These are phyloP conservation scores for Myathropa florea DNA, from an alignment of 2,888 invertebrate species.

Conservation along the genomic window DNA sequence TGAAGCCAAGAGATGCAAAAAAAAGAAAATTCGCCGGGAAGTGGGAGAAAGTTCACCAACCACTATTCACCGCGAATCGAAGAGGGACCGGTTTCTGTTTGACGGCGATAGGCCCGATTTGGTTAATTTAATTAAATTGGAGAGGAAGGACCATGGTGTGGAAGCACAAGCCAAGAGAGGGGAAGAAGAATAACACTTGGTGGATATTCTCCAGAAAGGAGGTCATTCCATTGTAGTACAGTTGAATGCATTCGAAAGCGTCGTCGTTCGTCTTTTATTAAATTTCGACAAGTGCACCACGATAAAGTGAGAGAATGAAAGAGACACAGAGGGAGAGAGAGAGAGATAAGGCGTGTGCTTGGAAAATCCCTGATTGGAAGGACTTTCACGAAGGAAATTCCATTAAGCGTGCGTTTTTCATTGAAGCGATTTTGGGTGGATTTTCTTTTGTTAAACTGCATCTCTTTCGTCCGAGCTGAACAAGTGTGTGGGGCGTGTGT, in stretches of 20 bases:
- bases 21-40: too few relatives aligned
- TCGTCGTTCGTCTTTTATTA: conserved; percentile 59
- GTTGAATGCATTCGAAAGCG: conserved; percentile 35
- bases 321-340: background rate
- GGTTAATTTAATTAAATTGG: conserved; percentile 65
- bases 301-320: background rate
- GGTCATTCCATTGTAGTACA: conserved; percentile 61
- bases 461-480: background rate
- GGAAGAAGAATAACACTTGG: background rate
- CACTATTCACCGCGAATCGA: conserved; percentile 26
- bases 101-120: conserved; percentile 56
- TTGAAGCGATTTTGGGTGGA: conserved; percentile 29
- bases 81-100: conserved; percentile 30
- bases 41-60: background rate
- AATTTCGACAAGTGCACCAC: conserved; percentile 36
- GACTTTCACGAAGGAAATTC: conserved; percentile 12
- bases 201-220: conserved; percentile 40
- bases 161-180: background rate
- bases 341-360: conserved; percentile 9
- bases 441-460: conserved; percentile 29
- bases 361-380: conserved; percentile 1
- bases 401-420: conserved; percentile 18
- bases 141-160: conserved; percentile 43
- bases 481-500: background rate
- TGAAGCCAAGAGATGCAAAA: background rate